Evolutionary conservation across 1,140 invertebrate genomes (phyloP).

Genomic region (Araneus ventricosus): DNA sequence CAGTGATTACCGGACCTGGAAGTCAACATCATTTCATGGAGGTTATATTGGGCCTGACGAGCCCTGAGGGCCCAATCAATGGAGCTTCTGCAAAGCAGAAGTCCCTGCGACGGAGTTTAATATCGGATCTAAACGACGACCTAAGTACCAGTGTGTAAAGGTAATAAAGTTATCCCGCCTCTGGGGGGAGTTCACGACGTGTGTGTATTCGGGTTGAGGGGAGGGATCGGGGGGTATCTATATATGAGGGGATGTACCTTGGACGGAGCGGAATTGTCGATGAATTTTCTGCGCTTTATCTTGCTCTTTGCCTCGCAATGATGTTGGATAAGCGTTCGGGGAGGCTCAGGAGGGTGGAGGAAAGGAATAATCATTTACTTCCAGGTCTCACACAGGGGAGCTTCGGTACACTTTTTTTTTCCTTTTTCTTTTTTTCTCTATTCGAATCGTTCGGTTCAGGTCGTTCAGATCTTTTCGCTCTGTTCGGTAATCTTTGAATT

Average conservation of each 20-base stretch:
- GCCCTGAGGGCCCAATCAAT: constrained; percentile 67
- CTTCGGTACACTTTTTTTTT: not conserved
- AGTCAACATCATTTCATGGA: constrained; percentile 70
- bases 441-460: too few species aligned
- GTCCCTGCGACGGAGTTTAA: constrained; percentile 62
- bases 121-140: constrained; percentile 74
- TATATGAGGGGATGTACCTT: constrained; percentile 28
- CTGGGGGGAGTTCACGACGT: constrained; percentile 34
- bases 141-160: constrained; percentile 75
- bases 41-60: constrained; percentile 35
- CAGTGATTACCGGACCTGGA: constrained; percentile 69
- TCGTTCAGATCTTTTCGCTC: not conserved
- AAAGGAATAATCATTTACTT: constrained; percentile 48
- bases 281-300: constrained; percentile 57
- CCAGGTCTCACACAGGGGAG: not conserved
- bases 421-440: not conserved
- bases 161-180: constrained; percentile 75
- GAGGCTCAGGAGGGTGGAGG: not conserved
- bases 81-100: constrained; percentile 25
- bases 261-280: constrained; percentile 24
- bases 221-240: not conserved
- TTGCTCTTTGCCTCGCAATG: constrained; percentile 64
- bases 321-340: constrained; percentile 27
- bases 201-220: constrained; percentile 3
- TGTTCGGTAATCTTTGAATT: not conserved